Base-by-base conservation (phyloP, 2,888 invertebrate genomes). In the Dynastes maya region DNA sequence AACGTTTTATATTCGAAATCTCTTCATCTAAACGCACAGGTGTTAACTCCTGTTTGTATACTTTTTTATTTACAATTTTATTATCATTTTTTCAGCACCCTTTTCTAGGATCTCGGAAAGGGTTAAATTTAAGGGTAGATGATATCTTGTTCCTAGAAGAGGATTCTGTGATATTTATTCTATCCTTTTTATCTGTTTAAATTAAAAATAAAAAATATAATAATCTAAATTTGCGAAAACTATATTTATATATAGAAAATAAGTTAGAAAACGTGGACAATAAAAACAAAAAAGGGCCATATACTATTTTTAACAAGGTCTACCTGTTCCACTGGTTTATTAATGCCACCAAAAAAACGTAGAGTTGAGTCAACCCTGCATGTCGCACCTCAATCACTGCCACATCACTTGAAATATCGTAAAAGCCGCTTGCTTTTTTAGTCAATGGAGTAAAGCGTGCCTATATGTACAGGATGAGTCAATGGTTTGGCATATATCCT, bases 301-400 rank as follows among this genome's bases (percentile, higher is more conserved):
- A 55, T 58, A 71, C 55, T 55, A 71, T 71, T 71, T 71, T 55
- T 71, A 71, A 71, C 58, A 55, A 71, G 71, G 55, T 71, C 71
- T 71, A 71, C 71, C 71, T 58, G 71, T 22, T 55, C 71, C 55
- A 32, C 55, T 37, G 51, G 32, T 37, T 71, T 71, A 71, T 71
- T 71, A 71, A 71, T 71, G 55, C 71, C 58, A 37, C 55, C 27
- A 55, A 71, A 53, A 68, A 70, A 55, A 71, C 22, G 55, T 16
- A 29, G 55, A 37, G 71, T 71, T 71, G 55, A 71, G 16, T 71
- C 55, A 71, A 71, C 55, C 58, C 71, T 55, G 16, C 71, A 71
- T 71, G 71, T 71, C 55, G 71, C 71, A 71, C 71, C 71, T 71
- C 71, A 71, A 71, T 71, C 71, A 71, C 29, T 71, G 71, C 55